phyloP scores from a whole-genome alignment of 2,888 invertebrate species.

The Timandra comae region DNA sequence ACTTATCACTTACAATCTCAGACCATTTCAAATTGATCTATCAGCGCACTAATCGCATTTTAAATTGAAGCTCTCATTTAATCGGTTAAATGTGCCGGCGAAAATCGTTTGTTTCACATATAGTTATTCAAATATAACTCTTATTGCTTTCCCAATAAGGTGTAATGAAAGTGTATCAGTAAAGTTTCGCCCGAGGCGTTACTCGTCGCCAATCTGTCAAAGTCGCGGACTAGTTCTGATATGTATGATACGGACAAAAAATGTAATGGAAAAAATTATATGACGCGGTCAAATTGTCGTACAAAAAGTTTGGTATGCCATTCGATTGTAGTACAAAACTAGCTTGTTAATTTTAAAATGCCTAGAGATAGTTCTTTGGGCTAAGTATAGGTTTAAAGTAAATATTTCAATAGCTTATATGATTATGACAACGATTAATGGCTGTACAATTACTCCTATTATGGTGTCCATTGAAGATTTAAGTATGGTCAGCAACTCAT shows the following conservation, averaged over 20 bases:
- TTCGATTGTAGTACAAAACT: no score
- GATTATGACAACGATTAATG: no score
- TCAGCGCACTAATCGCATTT: slow-evolving; percentile 4
- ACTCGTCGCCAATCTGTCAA: slow-evolving; percentile 39
- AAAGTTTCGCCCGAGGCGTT: slow-evolving; percentile 32
- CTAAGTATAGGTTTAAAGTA: no score
- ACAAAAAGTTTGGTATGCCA: no score
- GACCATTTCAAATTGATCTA: slow-evolving; percentile 21
- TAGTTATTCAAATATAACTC: not conserved
- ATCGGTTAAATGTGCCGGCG: slow-evolving; percentile 5
- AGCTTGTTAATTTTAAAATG: no score
- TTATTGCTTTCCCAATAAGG: not conserved
- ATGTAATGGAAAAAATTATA: not conserved
- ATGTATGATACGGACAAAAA: slow-evolving; percentile 18
- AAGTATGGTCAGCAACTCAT: no score
- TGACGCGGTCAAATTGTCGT: no score
- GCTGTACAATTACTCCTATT: no score
- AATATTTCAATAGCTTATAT: no score
- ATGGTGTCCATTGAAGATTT: no score
- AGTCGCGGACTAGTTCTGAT: slow-evolving; percentile 26
- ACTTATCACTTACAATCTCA: slow-evolving; percentile 28
- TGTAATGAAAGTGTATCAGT: slow-evolving; percentile 7
- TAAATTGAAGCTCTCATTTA: slow-evolving; percentile 14
- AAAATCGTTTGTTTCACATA: slow-evolving; percentile 7
- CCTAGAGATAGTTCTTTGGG: no score